A percentile compares a stretch with the other conserved stretches of the same genome.
phyloP scores from a whole-genome alignment of 2,113 vertebrate genomes.

The Caranx melampygus region DNA sequence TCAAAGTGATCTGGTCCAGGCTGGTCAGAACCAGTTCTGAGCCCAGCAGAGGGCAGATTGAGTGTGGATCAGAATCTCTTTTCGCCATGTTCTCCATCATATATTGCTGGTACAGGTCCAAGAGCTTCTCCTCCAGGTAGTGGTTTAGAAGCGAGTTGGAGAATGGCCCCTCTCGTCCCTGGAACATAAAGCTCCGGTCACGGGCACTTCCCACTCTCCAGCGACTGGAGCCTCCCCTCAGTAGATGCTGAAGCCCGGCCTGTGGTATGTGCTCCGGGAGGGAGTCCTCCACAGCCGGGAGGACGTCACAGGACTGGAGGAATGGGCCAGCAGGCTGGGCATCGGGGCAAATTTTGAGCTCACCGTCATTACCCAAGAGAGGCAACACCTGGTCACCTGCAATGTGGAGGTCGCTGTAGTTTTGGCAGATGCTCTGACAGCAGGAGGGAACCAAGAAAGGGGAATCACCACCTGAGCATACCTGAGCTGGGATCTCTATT shows the following conservation, averaged over 20 bases:
- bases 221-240: slow-evolving; percentile 84
- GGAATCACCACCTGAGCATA: slow-evolving; percentile 73
- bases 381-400: slow-evolving; percentile 94
- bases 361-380: slow-evolving; percentile 82
- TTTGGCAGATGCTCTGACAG: slow-evolving; percentile 95
- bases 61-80: slow-evolving; percentile 62
- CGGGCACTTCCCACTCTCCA: slow-evolving; percentile 87
- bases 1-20: slow-evolving; percentile 93
- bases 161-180: slow-evolving; percentile 88
- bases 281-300: slow-evolving; percentile 82
- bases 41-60: slow-evolving; percentile 88
- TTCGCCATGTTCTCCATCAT: slow-evolving; percentile 89
- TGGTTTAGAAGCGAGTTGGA: slow-evolving; percentile 92
- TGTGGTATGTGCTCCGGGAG: slow-evolving; percentile 38
- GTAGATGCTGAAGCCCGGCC: slow-evolving; percentile 42
- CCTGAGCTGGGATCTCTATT: slow-evolving; percentile 76
- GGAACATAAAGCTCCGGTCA: slow-evolving; percentile 86
- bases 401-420: slow-evolving; percentile 96
- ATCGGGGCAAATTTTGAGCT: slow-evolving; percentile 81
- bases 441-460: slow-evolving; percentile 92
- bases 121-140: slow-evolving; percentile 94
- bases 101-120: slow-evolving; percentile 94
- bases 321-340: slow-evolving; percentile 86
- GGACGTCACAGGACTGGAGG: slow-evolving; percentile 91
- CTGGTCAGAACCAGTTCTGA: slow-evolving; percentile 93